Percentiles rank a stretch among this genome's conserved stretches.
These are phyloP conservation scores for Drosophila equinoxialis DNA, from an alignment of 1,140 invertebrate species.

Conservation along the genomic window DNA sequence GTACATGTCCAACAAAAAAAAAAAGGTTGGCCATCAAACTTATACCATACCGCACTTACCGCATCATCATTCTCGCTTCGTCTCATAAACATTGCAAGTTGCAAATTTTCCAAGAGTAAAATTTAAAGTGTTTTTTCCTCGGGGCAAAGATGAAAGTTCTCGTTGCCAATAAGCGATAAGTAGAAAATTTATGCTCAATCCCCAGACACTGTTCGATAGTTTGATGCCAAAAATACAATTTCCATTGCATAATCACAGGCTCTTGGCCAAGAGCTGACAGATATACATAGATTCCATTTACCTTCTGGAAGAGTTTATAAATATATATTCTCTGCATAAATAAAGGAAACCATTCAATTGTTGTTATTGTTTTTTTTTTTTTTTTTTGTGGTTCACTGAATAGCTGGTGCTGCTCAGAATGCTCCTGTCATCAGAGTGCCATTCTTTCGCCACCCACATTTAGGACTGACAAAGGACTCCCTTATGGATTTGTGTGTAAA, in stretches of 20 bases:
- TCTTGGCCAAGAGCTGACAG: slow-evolving; percentile 13
- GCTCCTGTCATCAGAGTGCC: slow-evolving; percentile 24
- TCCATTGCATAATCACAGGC: slow-evolving; percentile 41
- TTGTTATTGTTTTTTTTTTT: slow-evolving; percentile 20
- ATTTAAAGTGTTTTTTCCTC: slow-evolving; percentile 14
- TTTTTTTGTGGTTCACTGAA: slow-evolving; percentile 18
- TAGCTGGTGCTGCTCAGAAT: slow-evolving; percentile 2
- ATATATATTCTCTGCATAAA: slow-evolving; percentile 14
- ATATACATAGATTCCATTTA: slow-evolving; percentile 13
- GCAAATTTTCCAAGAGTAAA: slow-evolving; percentile 34
- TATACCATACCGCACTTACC: neutral
- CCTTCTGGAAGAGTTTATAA: slow-evolving; percentile 18
- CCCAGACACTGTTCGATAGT: slow-evolving; percentile 27
- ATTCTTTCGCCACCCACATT: slow-evolving; percentile 23
- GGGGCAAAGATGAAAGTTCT: slow-evolving; percentile 18
- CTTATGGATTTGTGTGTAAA: slow-evolving; percentile 65
- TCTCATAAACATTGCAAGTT: slow-evolving; percentile 35
- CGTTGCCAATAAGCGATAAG: slow-evolving; percentile 51
- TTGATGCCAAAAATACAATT: slow-evolving; percentile 34
- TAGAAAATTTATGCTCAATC: slow-evolving; percentile 50
- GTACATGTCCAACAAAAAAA: slow-evolving; percentile 53
- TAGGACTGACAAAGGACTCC: slow-evolving; percentile 16
- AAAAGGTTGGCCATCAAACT: slow-evolving; percentile 36
- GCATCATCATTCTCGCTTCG: neutral
- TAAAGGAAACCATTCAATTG: slow-evolving; percentile 31